A percentile compares a stretch with the other conserved stretches of the same genome.
Conservation (phyloP, 2,797 vertebrate species). For the Nothura maculosa region DNA sequence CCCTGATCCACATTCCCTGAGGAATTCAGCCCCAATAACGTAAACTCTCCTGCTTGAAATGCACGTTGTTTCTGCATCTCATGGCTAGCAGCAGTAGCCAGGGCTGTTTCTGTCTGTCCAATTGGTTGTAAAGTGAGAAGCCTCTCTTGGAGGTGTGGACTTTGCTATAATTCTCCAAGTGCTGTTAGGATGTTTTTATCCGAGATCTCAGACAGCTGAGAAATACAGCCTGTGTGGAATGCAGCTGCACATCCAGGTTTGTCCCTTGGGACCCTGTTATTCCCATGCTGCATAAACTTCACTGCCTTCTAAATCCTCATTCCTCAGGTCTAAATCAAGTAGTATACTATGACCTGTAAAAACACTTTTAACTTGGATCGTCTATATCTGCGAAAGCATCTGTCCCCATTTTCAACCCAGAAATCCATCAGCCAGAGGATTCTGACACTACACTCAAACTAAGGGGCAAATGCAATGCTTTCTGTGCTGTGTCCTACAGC, state of each 20-base stretch:
- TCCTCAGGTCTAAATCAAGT: not conserved
- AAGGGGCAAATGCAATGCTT: not conserved
- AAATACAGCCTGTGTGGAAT: not conserved
- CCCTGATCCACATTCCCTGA: not conserved
- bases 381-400: not conserved
- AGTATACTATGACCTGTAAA: not conserved
- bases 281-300: not conserved
- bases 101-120: not conserved
- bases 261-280: not conserved
- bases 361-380: not conserved
- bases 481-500: not conserved
- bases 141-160: not conserved
- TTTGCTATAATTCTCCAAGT: not conserved
- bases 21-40: not conserved
- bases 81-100: not conserved
- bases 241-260: not conserved
- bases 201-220: not conserved
- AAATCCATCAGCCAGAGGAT: not conserved
- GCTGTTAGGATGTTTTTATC: not conserved
- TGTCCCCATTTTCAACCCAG: not conserved
- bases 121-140: not conserved
- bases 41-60: not conserved
- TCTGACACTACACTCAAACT: not conserved
- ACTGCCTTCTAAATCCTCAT: not conserved
- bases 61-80: fast-evolving